phyloP scores from a whole-genome alignment of 2,888 invertebrate genomes.

The Acanthosepion pharaonis region DNA sequence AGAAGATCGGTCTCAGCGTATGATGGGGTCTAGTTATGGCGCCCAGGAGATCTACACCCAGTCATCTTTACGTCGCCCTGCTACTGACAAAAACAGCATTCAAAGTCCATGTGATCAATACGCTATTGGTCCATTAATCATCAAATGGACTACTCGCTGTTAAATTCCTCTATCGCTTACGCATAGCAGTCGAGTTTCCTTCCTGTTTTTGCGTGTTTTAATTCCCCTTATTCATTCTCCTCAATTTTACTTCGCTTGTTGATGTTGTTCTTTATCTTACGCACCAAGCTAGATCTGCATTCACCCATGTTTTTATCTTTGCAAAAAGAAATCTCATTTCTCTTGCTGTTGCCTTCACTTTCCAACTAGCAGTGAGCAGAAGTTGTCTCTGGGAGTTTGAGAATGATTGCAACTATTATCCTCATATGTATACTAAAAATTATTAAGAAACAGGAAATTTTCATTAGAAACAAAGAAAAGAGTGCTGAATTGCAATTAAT shows the following conservation, averaged over 20 bases:
- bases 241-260: neutral
- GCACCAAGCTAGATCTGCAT: neutral
- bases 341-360: neutral
- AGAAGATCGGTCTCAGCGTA: neutral
- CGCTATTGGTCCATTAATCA: constrained; percentile 33
- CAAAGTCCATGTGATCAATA: neutral
- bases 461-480: too few species aligned
- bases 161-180: neutral
- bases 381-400: neutral
- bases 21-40: neutral
- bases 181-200: neutral
- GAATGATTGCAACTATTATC: neutral
- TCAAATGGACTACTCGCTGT: neutral
- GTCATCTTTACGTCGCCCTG: neutral
- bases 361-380: neutral
- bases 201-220: neutral
- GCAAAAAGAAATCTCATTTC: neutral
- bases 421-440: neutral
- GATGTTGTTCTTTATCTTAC: too few species aligned
- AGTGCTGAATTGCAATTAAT: too few species aligned
- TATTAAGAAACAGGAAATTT: too few species aligned
- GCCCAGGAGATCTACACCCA: neutral
- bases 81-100: neutral
- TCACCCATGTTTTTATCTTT: neutral
- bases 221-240: neutral